Evolutionary conservation across 2,113 vertebrate genomes (phyloP).

Genomic region (Phalacrocorax brasilianus): DNA sequence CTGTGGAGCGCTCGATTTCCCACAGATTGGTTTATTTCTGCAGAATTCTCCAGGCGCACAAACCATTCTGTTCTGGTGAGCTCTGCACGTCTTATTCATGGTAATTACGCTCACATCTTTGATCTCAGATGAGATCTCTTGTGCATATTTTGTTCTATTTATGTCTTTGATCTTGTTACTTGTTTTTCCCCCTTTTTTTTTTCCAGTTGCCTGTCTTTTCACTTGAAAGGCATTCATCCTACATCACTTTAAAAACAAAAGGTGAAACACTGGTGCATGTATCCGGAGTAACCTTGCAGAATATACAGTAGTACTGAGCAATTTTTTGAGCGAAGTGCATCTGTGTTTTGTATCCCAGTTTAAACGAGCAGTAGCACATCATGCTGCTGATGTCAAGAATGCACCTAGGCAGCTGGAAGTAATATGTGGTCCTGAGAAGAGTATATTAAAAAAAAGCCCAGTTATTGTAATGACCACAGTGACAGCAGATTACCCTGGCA

Average conservation of each 20-base stretch:
- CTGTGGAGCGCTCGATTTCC: slow-evolving; percentile 3
- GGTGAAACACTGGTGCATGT: slow-evolving; percentile 37
- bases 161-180: slow-evolving; percentile 78
- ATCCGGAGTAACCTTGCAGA: slow-evolving; percentile 51
- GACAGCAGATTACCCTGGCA: slow-evolving; percentile 61
- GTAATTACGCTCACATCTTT: slow-evolving; percentile 76
- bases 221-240: slow-evolving; percentile 62
- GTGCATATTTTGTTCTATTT: slow-evolving; percentile 83
- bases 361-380: neutral
- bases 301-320: neutral
- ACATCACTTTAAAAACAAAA: slow-evolving; percentile 67
- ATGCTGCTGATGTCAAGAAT: neutral
- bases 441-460: slow-evolving; percentile 3
- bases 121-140: slow-evolving; percentile 78
- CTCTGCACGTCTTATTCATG: slow-evolving; percentile 66
- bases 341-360: neutral
- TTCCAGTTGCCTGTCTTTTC: slow-evolving; percentile 49
- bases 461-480: slow-evolving; percentile 40
- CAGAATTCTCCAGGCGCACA: slow-evolving; percentile 49
- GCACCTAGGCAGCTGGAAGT: slow-evolving; percentile 39
- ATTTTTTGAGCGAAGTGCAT: neutral
- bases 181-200: slow-evolving; percentile 30
- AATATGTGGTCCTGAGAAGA: neutral
- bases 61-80: slow-evolving; percentile 72
- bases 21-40: slow-evolving; percentile 30